These are phyloP conservation scores for Teleiodes luculella DNA, from an alignment of 2,888 invertebrate species.

Conservation along the genomic window DNA sequence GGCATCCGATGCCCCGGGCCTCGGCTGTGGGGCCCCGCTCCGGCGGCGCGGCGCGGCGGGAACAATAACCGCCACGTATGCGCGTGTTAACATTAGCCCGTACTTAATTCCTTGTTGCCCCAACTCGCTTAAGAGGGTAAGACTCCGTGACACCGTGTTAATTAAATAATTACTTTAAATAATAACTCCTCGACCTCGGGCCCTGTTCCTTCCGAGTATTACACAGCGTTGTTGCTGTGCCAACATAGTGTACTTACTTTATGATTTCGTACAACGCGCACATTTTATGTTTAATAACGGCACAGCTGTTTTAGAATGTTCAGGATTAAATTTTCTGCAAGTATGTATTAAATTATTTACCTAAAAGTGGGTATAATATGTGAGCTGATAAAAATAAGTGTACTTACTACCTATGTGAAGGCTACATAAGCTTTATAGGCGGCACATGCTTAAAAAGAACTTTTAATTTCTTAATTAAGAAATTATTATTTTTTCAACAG, in stretches of 20 bases:
- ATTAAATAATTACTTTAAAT: constrained; percentile 78
- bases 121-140: constrained; percentile 75
- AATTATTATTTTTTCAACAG: too few species aligned
- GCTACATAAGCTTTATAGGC: too few species aligned
- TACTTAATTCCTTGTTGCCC: constrained; percentile 75
- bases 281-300: neutral
- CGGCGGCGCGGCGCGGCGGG: constrained; percentile 27
- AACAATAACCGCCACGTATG: constrained; percentile 71
- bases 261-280: neutral
- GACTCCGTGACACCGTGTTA: constrained; percentile 70
- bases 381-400: too few species aligned
- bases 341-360: too few species aligned
- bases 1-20: too few species aligned
- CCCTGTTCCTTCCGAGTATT: constrained; percentile 24
- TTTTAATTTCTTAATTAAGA: too few species aligned
- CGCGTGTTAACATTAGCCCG: constrained; percentile 73
- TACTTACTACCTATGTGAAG: too few species aligned
- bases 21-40: constrained; percentile 29
- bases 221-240: constrained; percentile 18
- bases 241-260: constrained; percentile 2
- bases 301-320: neutral
- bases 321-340: neutral
- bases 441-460: too few species aligned
- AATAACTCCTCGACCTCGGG: constrained; percentile 59
- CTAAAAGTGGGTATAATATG: too few species aligned